Conservation (phyloP, 2,797 vertebrate species). For the Phataginus tricuspis region DNA sequence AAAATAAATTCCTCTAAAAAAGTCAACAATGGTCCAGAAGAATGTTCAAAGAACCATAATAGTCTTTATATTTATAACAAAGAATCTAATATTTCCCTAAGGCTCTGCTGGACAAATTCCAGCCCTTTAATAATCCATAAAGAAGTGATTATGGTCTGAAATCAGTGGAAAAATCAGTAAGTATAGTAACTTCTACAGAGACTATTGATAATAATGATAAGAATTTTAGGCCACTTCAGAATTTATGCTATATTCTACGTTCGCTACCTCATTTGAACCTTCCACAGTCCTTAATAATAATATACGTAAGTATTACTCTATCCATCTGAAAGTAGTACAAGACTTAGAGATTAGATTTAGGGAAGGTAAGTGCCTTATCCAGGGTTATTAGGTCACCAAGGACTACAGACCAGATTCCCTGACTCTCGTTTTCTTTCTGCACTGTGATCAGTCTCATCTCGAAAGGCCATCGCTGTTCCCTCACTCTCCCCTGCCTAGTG, state of each 20-base stretch:
- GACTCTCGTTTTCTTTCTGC: background rate
- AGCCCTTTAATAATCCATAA: background rate
- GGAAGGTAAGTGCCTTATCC: background rate
- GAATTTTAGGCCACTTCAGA: background rate
- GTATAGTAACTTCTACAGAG: background rate
- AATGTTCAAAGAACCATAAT: background rate
- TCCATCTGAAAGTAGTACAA: background rate
- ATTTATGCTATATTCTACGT: background rate
- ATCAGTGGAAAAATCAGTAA: background rate
- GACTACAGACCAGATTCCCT: background rate
- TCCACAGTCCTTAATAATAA: background rate
- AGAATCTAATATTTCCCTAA: background rate
- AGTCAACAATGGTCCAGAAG: background rate
- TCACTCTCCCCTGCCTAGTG: background rate
- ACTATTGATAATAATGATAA: background rate
- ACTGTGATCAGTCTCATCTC: background rate
- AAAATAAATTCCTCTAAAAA: conserved; percentile 12
- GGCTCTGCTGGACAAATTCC: background rate
- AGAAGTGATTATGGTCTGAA: background rate
- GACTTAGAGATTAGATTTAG: background rate
- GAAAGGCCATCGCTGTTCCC: background rate
- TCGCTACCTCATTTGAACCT: background rate
- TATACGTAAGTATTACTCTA: background rate
- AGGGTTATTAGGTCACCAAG: background rate
- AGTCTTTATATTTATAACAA: background rate